Evolutionary conservation across 1,140 invertebrate genomes (phyloP).

Genomic region (Trigoniulus corallinus): DNA sequence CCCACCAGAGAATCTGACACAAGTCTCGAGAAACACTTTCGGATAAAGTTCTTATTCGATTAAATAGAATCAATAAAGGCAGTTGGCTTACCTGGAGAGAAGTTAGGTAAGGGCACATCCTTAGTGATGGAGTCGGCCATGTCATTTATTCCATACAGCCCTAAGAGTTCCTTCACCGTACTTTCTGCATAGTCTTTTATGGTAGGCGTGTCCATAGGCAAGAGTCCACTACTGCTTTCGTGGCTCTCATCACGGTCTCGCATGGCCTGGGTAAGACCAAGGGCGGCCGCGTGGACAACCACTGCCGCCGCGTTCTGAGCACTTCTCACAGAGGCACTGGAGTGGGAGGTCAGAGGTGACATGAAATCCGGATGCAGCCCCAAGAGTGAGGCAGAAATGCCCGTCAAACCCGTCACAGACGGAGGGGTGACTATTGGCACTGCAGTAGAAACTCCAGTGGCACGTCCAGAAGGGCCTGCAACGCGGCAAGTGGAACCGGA

Average conservation of each 20-base stretch:
- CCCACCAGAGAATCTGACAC: too few species aligned
- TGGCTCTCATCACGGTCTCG: neutral
- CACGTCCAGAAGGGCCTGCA: neutral
- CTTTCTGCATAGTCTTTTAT: constrained; percentile 53
- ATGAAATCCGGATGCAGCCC: constrained; percentile 8
- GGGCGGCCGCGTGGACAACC: neutral
- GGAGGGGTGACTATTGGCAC: neutral
- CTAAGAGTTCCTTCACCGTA: constrained; percentile 53
- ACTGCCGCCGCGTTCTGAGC: neutral
- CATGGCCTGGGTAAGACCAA: neutral
- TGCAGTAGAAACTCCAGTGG: constrained; percentile 1
- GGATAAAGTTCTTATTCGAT: too few species aligned
- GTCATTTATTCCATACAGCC: constrained; percentile 45
- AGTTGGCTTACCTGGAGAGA: constrained; percentile 28
- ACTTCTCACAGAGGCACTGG: neutral
- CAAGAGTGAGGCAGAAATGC: constrained; percentile 3
- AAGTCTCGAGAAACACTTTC: too few species aligned
- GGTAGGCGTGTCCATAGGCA: constrained; percentile 22
- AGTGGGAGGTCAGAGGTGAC: constrained; percentile 14
- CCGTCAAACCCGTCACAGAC: neutral
- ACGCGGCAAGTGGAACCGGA: neutral
- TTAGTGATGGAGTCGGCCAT: constrained; percentile 29
- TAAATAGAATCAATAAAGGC: too few species aligned
- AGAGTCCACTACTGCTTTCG: neutral
- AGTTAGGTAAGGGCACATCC: constrained; percentile 29